Conservation (phyloP, 2,888 invertebrate species). For the Agriopis marginaria region DNA sequence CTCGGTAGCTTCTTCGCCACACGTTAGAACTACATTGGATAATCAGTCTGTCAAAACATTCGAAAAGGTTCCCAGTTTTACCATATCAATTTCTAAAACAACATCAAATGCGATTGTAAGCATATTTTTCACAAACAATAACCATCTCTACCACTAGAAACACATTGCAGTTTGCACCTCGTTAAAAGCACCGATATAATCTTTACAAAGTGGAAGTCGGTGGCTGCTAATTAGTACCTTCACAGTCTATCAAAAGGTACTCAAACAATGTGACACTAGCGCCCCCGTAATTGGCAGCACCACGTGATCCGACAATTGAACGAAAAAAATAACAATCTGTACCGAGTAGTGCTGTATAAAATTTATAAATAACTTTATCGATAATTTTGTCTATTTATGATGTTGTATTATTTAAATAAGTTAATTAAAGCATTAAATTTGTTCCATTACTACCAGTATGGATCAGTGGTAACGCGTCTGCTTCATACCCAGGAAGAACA, state of each 20-base stretch:
- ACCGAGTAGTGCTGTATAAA: slow-evolving; percentile 5
- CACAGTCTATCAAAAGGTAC: slow-evolving; percentile 33
- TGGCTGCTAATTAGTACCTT: slow-evolving; percentile 43
- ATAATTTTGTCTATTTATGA: neutral
- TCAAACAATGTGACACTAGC: slow-evolving; percentile 31
- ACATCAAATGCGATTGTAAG: no score
- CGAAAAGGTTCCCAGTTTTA: no score
- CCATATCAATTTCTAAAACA: no score
- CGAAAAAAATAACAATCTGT: slow-evolving; percentile 38
- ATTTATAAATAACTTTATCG: neutral
- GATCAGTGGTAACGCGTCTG: no score
- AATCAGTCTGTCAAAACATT: no score
- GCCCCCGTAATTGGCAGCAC: slow-evolving; percentile 43
- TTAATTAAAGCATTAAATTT: no score
- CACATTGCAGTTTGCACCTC: slow-evolving; percentile 7
- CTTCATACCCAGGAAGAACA: no score
- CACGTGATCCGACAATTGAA: slow-evolving; percentile 44
- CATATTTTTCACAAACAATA: slow-evolving; percentile 2
- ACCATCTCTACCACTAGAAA: slow-evolving; percentile 2
- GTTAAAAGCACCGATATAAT: slow-evolving; percentile 29
- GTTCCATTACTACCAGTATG: no score
- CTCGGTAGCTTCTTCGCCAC: no score
- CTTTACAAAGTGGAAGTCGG: slow-evolving; percentile 19
- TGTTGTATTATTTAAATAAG: neutral
- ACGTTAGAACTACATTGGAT: no score